These are phyloP conservation scores for Enteromius viviparus DNA, from an alignment of 2,797 vertebrate genomes.

Conservation along the genomic window DNA sequence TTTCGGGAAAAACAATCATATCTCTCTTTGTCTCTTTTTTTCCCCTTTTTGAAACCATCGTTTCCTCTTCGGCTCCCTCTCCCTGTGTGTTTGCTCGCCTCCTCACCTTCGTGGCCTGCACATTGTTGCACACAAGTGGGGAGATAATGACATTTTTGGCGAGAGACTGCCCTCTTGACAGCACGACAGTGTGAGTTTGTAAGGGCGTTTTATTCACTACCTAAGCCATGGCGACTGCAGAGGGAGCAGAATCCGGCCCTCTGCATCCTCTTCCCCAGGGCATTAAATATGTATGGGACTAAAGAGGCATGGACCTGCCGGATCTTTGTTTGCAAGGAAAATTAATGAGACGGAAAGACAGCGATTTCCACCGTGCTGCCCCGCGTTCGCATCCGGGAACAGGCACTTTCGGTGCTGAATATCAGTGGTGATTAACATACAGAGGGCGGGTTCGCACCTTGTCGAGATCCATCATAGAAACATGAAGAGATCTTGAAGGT, in stretches of 20 bases:
- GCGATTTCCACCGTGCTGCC: constrained; percentile 35
- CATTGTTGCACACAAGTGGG: constrained; percentile 53
- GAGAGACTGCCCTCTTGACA: constrained; percentile 41
- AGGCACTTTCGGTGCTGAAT: constrained; percentile 39
- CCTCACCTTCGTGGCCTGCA: constrained; percentile 17
- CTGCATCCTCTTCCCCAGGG: constrained; percentile 3
- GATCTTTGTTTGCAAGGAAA: constrained; percentile 53
- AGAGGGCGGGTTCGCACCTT: constrained; percentile 12
- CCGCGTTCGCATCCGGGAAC: background rate
- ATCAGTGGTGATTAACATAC: constrained; percentile 37
- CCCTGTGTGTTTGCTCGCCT: constrained; percentile 13
- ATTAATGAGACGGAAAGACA: constrained; percentile 57
- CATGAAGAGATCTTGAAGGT: background rate
- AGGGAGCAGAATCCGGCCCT: constrained; percentile 36
- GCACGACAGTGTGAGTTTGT: constrained; percentile 46
- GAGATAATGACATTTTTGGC: constrained; percentile 51
- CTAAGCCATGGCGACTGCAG: constrained; percentile 31
- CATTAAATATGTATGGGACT: constrained; percentile 57
- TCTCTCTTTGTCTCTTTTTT: constrained; percentile 37
- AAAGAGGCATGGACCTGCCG: constrained; percentile 50
- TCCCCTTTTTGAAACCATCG: background rate
- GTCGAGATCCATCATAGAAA: background rate
- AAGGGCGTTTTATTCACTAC: constrained; percentile 49
- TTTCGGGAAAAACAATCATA: constrained; percentile 47
- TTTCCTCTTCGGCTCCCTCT: constrained; percentile 21